Evolutionary conservation across 2,113 vertebrate genomes (phyloP).

Genomic region (Scalopus aquaticus): DNA sequence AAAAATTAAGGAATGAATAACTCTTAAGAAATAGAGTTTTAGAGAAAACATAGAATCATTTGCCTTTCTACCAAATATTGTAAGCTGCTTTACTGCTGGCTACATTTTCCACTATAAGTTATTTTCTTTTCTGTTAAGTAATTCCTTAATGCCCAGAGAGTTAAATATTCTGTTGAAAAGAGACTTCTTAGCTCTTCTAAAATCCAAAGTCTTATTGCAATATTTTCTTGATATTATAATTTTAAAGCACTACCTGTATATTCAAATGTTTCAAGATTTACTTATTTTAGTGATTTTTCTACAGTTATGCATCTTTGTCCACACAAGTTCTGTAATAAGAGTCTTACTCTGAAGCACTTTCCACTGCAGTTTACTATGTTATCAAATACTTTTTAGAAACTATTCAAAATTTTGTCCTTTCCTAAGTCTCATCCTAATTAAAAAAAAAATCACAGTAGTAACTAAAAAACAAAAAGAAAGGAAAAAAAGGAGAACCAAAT

Average conservation of each 20-base stretch:
- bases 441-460: neutral
- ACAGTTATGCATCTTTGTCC: conserved; percentile 15
- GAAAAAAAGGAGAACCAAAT: neutral
- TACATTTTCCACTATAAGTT: neutral
- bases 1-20: conserved; percentile 13
- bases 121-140: conserved; percentile 59
- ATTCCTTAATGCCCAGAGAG: conserved; percentile 35
- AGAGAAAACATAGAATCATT: neutral
- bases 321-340: neutral
- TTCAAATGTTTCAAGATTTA: conserved; percentile 13
- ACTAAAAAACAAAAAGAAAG: neutral
- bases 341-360: neutral
- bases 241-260: conserved; percentile 34
- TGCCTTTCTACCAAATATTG: conserved; percentile 19
- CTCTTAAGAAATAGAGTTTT: conserved; percentile 9
- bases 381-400: neutral
- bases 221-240: conserved; percentile 24
- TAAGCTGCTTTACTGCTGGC: neutral
- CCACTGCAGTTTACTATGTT: neutral
- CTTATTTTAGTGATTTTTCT: conserved; percentile 47
- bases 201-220: neutral
- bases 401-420: neutral
- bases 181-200: neutral
- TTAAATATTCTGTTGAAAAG: conserved; percentile 48
- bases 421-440: neutral